Conservation (phyloP, 1,140 invertebrate genomes). For the Cydia amplana region DNA sequence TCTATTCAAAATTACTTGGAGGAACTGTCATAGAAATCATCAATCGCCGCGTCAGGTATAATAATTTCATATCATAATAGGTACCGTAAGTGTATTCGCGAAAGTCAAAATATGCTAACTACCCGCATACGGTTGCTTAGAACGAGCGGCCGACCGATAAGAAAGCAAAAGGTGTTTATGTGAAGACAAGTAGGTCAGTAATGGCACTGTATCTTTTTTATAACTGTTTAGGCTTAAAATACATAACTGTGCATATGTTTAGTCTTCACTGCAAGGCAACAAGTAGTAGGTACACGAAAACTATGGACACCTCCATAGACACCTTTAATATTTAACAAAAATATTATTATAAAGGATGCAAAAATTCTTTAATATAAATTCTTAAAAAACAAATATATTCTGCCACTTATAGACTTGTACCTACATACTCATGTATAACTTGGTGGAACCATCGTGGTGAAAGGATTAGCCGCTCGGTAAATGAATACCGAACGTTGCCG, state of each 20-base stretch:
- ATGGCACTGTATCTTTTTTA: constrained; percentile 18
- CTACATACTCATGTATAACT: too few relatives aligned
- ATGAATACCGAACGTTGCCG: too few relatives aligned
- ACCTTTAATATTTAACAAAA: not conserved
- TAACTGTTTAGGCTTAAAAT: constrained; percentile 5
- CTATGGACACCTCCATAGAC: not conserved
- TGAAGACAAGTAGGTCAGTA: constrained; percentile 22
- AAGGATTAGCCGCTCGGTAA: too few relatives aligned
- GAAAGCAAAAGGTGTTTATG: constrained; percentile 23
- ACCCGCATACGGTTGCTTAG: constrained; percentile 23
- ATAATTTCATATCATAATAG: not conserved
- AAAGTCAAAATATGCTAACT: constrained; percentile 22
- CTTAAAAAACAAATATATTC: too few relatives aligned
- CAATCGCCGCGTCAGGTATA: too few relatives aligned
- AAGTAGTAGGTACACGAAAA: not conserved
- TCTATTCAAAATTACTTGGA: too few relatives aligned
- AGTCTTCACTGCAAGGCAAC: not conserved
- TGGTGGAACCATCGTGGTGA: too few relatives aligned
- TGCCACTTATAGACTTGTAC: too few relatives aligned
- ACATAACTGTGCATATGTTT: constrained; percentile 10
- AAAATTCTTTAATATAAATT: not conserved
- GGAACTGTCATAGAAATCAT: too few relatives aligned
- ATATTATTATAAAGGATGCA: not conserved
- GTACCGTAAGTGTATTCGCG: not conserved
- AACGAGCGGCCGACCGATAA: constrained; percentile 11